A percentile compares a stretch with the other conserved stretches of the same genome.
Evolutionary conservation across 2,797 vertebrate species (phyloP).

Genomic region (Balearica regulorum): DNA sequence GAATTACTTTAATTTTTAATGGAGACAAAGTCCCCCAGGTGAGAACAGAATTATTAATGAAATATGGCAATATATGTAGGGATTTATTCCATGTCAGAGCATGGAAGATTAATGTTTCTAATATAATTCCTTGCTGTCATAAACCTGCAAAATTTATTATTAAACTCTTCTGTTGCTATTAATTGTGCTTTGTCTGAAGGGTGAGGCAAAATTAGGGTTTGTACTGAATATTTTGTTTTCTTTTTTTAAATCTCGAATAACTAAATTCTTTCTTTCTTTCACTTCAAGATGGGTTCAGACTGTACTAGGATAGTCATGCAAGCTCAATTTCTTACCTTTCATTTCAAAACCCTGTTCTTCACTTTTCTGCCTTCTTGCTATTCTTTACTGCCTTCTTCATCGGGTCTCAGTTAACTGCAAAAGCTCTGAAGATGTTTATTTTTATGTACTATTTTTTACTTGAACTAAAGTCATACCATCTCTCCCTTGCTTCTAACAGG

Average conservation of each 20-base stretch:
- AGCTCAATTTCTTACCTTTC: neutral
- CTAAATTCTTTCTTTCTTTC: neutral
- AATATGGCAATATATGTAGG: neutral
- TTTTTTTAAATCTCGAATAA: neutral
- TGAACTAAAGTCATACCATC: neutral
- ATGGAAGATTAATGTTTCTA: neutral
- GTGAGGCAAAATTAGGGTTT: neutral
- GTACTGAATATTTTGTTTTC: neutral
- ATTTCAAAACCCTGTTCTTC: neutral
- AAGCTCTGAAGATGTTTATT: neutral
- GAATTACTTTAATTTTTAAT: slow-evolving; percentile 88
- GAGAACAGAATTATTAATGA: slow-evolving; percentile 46
- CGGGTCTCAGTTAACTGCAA: neutral
- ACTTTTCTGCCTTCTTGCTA: neutral
- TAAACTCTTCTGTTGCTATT: neutral
- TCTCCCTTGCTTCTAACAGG: slow-evolving; percentile 74
- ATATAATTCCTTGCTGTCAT: neutral
- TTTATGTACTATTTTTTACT: neutral
- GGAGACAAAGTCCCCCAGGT: slow-evolving; percentile 88
- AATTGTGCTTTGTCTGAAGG: neutral
- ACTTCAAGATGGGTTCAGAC: neutral
- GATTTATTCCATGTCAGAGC: neutral
- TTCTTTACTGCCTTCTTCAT: neutral
- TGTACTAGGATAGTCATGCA: neutral
- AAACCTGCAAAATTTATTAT: neutral